Percentiles rank a stretch among this genome's conserved stretches.
Conservation (phyloP, 2,888 invertebrate genomes). For the Tenthredo notha region DNA sequence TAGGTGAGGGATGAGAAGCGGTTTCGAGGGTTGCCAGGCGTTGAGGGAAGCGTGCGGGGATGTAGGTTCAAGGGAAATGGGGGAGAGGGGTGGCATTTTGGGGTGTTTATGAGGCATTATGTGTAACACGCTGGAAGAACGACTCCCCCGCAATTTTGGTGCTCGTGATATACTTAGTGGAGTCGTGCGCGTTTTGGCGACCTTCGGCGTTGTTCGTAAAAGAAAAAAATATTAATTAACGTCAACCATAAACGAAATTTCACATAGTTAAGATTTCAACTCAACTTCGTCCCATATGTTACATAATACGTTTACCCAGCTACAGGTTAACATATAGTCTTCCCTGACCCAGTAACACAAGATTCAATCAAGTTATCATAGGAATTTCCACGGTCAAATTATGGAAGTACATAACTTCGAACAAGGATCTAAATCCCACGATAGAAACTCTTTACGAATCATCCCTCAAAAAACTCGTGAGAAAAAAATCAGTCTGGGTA, state of each 20-base stretch:
- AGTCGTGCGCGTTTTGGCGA: neutral
- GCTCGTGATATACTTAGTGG: conserved; percentile 47
- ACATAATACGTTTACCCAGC: neutral
- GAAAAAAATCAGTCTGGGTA: conserved; percentile 4
- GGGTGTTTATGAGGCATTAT: conserved; percentile 78
- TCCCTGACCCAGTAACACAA: neutral
- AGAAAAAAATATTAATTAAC: conserved; percentile 47
- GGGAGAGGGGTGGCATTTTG: conserved; percentile 74
- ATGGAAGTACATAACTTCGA: neutral
- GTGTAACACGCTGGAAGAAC: conserved; percentile 77
- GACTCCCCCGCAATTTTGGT: conserved; percentile 64
- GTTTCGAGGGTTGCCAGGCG: conserved; percentile 53
- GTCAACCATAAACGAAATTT: conserved; percentile 21
- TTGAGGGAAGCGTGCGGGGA: conserved; percentile 54
- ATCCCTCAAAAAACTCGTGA: neutral
- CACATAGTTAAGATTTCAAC: neutral
- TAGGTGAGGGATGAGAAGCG: conserved; percentile 64
- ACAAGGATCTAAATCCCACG: neutral
- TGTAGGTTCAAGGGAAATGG: conserved; percentile 66
- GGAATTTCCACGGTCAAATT: neutral
- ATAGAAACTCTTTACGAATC: neutral
- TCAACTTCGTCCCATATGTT: neutral
- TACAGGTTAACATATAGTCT: neutral
- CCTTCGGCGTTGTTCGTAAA: neutral
- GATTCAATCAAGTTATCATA: neutral